A percentile compares a stretch with the other conserved stretches of the same genome.
These are phyloP conservation scores for Poecilia velifera DNA, from an alignment of 2,797 vertebrate genomes.

Conservation along the genomic window DNA sequence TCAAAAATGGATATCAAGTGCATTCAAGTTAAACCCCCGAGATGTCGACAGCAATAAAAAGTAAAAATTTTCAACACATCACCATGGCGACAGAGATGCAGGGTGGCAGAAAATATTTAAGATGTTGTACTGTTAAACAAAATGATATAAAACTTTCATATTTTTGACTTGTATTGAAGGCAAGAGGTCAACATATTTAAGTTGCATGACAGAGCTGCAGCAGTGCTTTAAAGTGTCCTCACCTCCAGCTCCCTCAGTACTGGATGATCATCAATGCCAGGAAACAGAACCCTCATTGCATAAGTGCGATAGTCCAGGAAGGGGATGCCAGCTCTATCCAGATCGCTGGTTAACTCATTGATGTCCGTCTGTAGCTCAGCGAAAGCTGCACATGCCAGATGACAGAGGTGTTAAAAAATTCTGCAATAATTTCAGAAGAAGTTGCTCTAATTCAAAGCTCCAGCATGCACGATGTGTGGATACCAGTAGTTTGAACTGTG, in stretches of 20 bases:
- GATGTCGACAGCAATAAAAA: conserved; percentile 11
- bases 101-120: conserved; percentile 6
- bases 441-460: neutral
- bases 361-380: conserved; percentile 98
- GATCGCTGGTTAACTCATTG: conserved; percentile 94
- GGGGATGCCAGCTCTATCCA: conserved; percentile 93
- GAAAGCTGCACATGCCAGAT: conserved; percentile 81
- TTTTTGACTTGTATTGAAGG: conserved; percentile 29
- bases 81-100: neutral
- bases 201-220: conserved; percentile 19
- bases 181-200: conserved; percentile 46
- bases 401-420: neutral
- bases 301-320: conserved; percentile 95
- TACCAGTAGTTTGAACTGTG: neutral
- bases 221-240: conserved; percentile 39
- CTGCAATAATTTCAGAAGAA: neutral
- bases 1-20: conserved; percentile 2
- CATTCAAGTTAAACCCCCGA: conserved; percentile 4
- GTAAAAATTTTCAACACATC: conserved; percentile 6
- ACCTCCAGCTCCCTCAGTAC: conserved; percentile 96
- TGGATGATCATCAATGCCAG: conserved; percentile 95
- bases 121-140: conserved; percentile 29
- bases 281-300: conserved; percentile 95
- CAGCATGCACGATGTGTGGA: neutral
- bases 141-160: conserved; percentile 25